Percentiles rank a stretch among this genome's conserved stretches.
These are phyloP conservation scores for Campodea augens DNA, from an alignment of 1,140 invertebrate genomes.

Conservation along the genomic window DNA sequence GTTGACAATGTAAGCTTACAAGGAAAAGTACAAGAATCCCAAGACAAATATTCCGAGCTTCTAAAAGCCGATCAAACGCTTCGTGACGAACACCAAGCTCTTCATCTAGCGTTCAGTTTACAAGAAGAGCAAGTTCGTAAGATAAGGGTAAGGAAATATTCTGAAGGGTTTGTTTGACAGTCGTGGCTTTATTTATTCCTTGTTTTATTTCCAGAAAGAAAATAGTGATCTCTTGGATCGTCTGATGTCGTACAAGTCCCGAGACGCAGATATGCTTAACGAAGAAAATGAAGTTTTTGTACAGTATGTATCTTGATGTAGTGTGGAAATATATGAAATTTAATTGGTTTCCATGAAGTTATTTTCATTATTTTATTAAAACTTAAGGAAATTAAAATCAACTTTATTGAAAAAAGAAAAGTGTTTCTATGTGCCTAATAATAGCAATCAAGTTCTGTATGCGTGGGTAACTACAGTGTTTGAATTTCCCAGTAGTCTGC, in stretches of 20 bases:
- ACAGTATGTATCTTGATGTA: slow-evolving; percentile 16
- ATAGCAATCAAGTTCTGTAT: no score
- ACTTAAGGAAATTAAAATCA: no score
- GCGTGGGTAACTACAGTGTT: no score
- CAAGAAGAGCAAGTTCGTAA: slow-evolving; percentile 77
- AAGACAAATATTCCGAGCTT: slow-evolving; percentile 38
- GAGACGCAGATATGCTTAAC: slow-evolving; percentile 85
- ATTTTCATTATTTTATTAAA: no score
- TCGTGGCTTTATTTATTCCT: slow-evolving; percentile 1
- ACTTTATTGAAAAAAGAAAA: no score
- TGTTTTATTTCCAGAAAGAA: slow-evolving; percentile 48
- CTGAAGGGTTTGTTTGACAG: not conserved
- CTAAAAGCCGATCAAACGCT: slow-evolving; percentile 68
- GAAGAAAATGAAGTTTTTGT: slow-evolving; percentile 83
- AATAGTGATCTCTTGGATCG: slow-evolving; percentile 69
- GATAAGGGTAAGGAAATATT: slow-evolving; percentile 38
- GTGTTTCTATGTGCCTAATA: no score
- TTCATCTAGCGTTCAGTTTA: slow-evolving; percentile 72
- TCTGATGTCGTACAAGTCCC: slow-evolving; percentile 74
- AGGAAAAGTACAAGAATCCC: slow-evolving; percentile 42
- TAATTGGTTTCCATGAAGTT: no score
- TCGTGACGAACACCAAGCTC: slow-evolving; percentile 83
- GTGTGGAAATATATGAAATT: no score
- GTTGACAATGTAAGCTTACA: slow-evolving; percentile 39
- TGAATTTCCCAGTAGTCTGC: no score